phyloP scores from a whole-genome alignment of 2,888 invertebrate species.

The Exephanes ischioxanthus region DNA sequence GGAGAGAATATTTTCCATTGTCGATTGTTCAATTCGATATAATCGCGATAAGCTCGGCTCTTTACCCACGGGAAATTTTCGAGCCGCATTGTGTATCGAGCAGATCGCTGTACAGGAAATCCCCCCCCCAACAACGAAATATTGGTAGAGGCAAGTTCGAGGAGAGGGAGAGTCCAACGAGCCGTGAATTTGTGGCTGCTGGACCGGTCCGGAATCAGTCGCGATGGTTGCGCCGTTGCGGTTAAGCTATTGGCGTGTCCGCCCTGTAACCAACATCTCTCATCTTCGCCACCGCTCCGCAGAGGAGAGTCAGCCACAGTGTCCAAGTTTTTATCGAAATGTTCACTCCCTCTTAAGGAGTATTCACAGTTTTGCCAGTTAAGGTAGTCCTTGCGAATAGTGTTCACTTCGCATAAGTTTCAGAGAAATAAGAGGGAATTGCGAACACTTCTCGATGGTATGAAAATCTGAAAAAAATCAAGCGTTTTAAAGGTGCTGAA shows the following conservation, averaged over 20 bases:
- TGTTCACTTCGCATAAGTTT: no score
- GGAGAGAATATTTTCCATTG: conserved; percentile 54
- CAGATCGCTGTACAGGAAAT: background rate
- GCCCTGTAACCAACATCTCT: conserved; percentile 4
- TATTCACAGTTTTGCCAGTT: no score
- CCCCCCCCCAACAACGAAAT: conserved; percentile 15
- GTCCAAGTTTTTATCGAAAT: no score
- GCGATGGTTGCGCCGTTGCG: conserved; percentile 45
- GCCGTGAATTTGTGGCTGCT: conserved; percentile 72
- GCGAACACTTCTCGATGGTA: no score
- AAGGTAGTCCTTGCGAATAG: no score
- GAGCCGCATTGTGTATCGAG: conserved; percentile 25
- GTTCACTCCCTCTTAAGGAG: no score
- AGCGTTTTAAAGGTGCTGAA: no score
- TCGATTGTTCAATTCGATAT: conserved; percentile 45
- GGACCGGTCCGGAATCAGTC: conserved; percentile 54
- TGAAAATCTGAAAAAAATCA: no score
- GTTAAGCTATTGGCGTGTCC: conserved; percentile 26
- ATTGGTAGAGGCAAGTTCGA: conserved; percentile 19
- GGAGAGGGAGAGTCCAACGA: conserved; percentile 68
- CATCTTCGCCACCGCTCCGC: conserved; percentile 22
- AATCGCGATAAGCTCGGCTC: conserved; percentile 60
- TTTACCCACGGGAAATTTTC: conserved; percentile 73
- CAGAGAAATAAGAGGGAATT: no score
- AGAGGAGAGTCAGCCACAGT: no score